phyloP scores from a whole-genome alignment of 2,797 vertebrate species.

The Oreonectes daqikongensis region DNA sequence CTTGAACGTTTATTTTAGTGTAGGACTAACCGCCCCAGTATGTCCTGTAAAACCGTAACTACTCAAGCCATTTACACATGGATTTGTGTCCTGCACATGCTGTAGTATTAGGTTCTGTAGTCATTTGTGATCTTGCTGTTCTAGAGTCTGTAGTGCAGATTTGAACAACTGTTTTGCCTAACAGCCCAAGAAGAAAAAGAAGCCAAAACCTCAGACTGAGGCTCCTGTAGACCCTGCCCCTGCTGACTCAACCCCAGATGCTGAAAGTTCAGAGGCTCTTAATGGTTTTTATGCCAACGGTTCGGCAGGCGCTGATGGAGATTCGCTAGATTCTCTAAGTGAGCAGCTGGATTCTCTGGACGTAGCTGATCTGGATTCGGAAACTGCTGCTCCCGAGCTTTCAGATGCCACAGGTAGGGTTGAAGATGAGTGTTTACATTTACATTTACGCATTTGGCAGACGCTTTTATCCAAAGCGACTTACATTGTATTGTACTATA shows the following conservation, averaged over 20 bases:
- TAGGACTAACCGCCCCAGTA: too few relatives aligned
- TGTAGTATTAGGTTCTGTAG: neutral
- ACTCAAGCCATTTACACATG: neutral
- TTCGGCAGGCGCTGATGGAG: conserved; percentile 81
- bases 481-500: too few relatives aligned
- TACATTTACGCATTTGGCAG: too few relatives aligned
- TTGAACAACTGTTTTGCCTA: neutral
- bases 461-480: too few relatives aligned
- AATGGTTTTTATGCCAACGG: conserved; percentile 94
- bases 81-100: neutral
- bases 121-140: neutral
- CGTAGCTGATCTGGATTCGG: conserved; percentile 85
- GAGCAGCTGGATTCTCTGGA: conserved; percentile 91
- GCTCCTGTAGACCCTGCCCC: conserved; percentile 66
- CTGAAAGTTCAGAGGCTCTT: conserved; percentile 75
- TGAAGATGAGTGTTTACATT: neutral
- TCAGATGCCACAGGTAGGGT: conserved; percentile 69
- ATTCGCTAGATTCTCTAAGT: conserved; percentile 91
- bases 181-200: conserved; percentile 92
- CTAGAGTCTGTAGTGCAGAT: neutral
- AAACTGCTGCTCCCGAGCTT: conserved; percentile 70
- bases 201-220: conserved; percentile 82
- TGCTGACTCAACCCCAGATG: conserved; percentile 62
- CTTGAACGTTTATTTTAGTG: too few relatives aligned
- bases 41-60: neutral